Percentiles rank a stretch among this genome's conserved stretches.
These are phyloP conservation scores for Marisa cornuarietis DNA, from an alignment of 1,140 invertebrate genomes.

Conservation along the genomic window DNA sequence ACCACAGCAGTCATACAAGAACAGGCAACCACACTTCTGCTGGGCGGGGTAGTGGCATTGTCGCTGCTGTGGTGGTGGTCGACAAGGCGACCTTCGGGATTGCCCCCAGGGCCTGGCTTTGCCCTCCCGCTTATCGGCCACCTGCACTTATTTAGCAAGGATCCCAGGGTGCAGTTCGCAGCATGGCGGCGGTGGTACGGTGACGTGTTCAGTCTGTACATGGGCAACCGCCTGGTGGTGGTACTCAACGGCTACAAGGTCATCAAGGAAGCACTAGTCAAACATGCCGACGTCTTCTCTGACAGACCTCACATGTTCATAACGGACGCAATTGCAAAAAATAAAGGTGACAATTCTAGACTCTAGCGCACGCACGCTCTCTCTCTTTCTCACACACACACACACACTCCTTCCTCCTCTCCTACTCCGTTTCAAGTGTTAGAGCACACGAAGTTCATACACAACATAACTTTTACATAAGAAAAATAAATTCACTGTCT, in stretches of 20 bases:
- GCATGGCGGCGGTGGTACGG: slow-evolving; percentile 32
- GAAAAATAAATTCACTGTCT: no score
- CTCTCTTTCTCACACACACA: no score
- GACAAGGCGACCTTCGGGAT: neutral
- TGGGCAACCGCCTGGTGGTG: slow-evolving; percentile 34
- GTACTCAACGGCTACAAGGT: slow-evolving; percentile 39
- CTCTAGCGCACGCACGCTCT: no score
- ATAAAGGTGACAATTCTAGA: no score
- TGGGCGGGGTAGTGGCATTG: no score
- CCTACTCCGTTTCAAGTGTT: no score
- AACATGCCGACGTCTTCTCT: slow-evolving; percentile 36
- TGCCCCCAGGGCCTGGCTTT: slow-evolving; percentile 15
- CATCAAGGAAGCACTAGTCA: slow-evolving; percentile 41
- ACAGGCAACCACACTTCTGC: no score
- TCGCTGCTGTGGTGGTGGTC: neutral
- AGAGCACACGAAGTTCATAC: no score
- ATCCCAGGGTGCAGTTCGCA: slow-evolving; percentile 22
- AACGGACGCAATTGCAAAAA: no score
- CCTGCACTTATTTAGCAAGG: slow-evolving; percentile 25
- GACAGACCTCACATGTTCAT: slow-evolving; percentile 24
- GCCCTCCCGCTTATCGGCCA: slow-evolving; percentile 38
- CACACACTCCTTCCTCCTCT: no score
- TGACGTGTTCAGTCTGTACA: slow-evolving; percentile 40
- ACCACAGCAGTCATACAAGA: no score
- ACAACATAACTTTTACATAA: no score